Percentiles rank a stretch among this genome's conserved stretches.
Evolutionary conservation across 2,113 vertebrate species (phyloP).

Genomic region (Choloepus hoffmanni): DNA sequence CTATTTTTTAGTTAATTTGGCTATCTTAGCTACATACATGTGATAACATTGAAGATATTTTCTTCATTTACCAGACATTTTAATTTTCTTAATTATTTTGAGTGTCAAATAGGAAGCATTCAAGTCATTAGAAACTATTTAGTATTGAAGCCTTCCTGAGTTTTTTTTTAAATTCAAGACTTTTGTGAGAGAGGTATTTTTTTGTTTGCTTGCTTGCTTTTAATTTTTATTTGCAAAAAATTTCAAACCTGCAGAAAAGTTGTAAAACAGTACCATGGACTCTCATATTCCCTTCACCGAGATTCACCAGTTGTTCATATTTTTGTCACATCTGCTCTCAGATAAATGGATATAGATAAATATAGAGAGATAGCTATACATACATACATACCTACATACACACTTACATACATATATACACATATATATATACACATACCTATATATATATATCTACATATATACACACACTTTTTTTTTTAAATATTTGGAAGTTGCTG

Average conservation of each 20-base stretch:
- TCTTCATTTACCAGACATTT: neutral
- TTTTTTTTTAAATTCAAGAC: neutral
- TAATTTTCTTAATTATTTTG: slow-evolving; percentile 19
- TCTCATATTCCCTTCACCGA: neutral
- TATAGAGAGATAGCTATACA: too few relatives aligned
- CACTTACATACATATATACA: neutral
- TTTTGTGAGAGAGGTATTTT: neutral
- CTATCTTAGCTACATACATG: neutral
- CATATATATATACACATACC: fast-evolving
- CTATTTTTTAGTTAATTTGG: neutral
- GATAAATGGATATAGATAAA: neutral
- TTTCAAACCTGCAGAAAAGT: neutral
- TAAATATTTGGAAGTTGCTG: neutral
- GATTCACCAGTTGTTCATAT: neutral
- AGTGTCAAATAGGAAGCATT: neutral
- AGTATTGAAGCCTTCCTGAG: neutral
- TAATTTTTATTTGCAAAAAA: slow-evolving; percentile 53
- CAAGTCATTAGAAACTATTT: neutral
- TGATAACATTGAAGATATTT: neutral
- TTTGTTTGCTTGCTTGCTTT: slow-evolving; percentile 11
- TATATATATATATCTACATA: neutral
- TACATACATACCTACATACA: neutral
- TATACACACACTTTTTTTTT: neutral
- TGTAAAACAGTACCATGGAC: neutral
- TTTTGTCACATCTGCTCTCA: neutral